Evolutionary conservation across 1,140 invertebrate genomes (phyloP), one percentile per base, ranked within the genome.

Genomic region (Drosophila quadrilineata): DNA sequence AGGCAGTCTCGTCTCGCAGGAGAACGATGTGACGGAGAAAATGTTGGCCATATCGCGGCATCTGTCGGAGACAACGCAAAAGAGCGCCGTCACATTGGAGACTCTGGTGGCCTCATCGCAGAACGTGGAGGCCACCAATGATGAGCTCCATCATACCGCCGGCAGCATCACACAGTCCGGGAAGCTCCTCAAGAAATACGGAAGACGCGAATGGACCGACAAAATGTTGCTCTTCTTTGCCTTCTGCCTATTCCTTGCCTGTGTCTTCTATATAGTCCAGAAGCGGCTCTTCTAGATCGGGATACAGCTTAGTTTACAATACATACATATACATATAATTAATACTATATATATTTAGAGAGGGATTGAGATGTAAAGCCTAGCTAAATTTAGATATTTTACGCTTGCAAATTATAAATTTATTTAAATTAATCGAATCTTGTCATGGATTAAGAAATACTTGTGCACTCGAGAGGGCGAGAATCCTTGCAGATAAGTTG

Each of bases 101-200:
- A 94, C 93, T n/a, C 90, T 98, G 54, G 93, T 96, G 89, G 92
- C 91, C 21, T 94, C 93, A 2, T 94, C 93, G 28, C 91, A 93
- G 35, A 92, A 90, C 58, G 92, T 93, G 8, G 88, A 93, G 84
- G 93, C 93, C 4, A 98, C 96, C 3, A 93, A 94, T 73, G 95
- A 95, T 72, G 97, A 99, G 90, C 91, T 98, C 9, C 93, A 95
- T 71, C 93, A 93, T 56, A 98, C 98, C 63, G 94, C 95, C 5
- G 94, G 95, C 70, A 94, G 95, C 6, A 97, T 99, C 69, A 91
- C 93, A 8, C 96, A 97, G 84, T 97, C 97, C 0, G 94, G 95
- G 57, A 97, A 97, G 90, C 91, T 99, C 2, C 90, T 99, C 28
- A 96, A 95, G 14, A 99, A 99, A 91, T 99, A 98, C 90, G 96